phyloP scores from a whole-genome alignment of 1,140 invertebrate genomes.

The Drosophila parabipectinata region DNA sequence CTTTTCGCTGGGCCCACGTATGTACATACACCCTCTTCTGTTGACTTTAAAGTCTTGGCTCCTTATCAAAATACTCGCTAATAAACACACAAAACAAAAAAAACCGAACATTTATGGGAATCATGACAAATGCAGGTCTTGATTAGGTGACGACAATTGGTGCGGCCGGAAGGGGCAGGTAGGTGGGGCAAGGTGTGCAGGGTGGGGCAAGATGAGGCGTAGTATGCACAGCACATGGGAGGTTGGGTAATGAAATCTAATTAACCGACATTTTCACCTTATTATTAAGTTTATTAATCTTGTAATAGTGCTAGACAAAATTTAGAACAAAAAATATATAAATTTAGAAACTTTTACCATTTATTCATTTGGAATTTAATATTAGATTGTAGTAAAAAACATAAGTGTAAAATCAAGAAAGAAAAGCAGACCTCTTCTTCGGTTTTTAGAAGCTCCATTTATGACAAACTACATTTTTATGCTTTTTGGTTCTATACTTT shows the following conservation, averaged over 20 bases:
- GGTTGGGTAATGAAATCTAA: constrained; percentile 28
- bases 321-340: no score
- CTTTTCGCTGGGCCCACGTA: no score
- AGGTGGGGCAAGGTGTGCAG: constrained; percentile 14
- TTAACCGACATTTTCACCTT: constrained; percentile 17
- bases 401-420: no score
- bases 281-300: constrained; percentile 7
- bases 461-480: no score
- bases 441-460: no score
- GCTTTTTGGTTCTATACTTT: no score
- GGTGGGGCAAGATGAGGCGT: constrained; percentile 2
- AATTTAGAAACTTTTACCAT: no score
- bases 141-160: constrained; percentile 42
- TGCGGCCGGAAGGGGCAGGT: background rate
- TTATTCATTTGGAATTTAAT: no score
- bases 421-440: no score
- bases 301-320: no score
- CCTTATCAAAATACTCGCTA: constrained; percentile 45
- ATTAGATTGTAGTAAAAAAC: no score
- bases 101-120: constrained; percentile 41
- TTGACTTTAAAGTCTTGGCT: constrained; percentile 33
- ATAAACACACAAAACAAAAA: constrained; percentile 40
- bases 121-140: constrained; percentile 51
- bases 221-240: background rate
- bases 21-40: background rate